Percentiles rank a stretch among this genome's conserved stretches.
These are phyloP conservation scores for Sitta carolinensis DNA, from an alignment of 2,797 vertebrate species.

Conservation along the genomic window DNA sequence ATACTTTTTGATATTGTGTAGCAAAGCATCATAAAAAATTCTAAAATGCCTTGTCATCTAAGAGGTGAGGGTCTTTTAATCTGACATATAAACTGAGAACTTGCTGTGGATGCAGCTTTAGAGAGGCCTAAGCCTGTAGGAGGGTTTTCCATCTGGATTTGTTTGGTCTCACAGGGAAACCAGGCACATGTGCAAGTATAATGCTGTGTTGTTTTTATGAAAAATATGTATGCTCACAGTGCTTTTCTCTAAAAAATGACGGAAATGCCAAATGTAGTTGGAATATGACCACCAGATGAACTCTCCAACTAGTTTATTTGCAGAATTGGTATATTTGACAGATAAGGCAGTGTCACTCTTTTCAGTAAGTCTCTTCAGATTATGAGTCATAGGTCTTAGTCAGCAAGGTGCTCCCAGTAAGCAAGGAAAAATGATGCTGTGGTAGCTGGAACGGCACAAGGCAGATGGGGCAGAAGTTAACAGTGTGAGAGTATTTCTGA, in stretches of 20 bases:
- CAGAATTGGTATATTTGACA: background rate
- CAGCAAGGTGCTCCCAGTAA: background rate
- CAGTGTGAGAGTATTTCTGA: background rate
- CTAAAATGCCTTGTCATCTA: background rate
- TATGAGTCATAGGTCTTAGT: background rate
- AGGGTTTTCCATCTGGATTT: background rate
- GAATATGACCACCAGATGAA: background rate
- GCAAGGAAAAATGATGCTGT: background rate
- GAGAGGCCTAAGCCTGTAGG: background rate
- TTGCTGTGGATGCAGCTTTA: background rate
- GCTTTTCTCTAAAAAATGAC: background rate
- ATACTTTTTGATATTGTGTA: background rate
- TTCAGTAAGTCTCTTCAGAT: background rate
- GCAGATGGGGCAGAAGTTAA: background rate
- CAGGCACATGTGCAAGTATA: background rate
- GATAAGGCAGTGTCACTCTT: background rate
- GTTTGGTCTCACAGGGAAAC: background rate
- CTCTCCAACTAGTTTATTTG: background rate
- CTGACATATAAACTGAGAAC: background rate
- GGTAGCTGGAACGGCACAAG: background rate
- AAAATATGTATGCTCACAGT: background rate
- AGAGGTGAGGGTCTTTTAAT: background rate
- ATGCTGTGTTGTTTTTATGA: fast-evolving
- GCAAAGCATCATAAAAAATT: background rate
- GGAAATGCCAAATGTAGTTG: background rate